phyloP scores from a whole-genome alignment of 2,797 vertebrate species.

The Cynopterus sphinx region DNA sequence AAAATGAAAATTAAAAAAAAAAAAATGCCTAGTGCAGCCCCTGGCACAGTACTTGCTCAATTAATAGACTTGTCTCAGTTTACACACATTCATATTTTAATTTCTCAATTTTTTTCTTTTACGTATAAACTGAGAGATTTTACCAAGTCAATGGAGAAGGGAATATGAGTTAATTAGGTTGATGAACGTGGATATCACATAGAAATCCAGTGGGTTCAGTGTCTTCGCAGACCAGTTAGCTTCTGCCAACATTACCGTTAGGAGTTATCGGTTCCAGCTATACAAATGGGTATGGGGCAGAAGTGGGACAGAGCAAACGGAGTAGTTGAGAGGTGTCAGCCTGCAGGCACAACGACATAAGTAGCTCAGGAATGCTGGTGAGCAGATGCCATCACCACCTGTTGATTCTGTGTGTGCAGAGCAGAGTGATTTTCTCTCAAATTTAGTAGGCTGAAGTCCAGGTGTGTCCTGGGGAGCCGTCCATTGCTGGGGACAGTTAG shows the following conservation, averaged over 20 bases:
- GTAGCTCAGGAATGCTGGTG: background rate
- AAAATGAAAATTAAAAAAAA: too few relatives aligned
- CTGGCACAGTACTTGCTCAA: background rate
- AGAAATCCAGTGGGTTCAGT: background rate
- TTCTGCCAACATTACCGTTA: background rate
- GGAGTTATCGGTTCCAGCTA: background rate
- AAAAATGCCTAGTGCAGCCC: background rate
- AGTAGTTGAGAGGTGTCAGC: background rate
- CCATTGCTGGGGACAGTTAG: background rate
- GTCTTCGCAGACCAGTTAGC: background rate
- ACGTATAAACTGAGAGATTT: background rate
- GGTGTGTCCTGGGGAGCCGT: background rate
- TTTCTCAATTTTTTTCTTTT: background rate
- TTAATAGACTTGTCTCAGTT: background rate
- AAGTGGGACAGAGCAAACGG: background rate
- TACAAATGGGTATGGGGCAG: background rate
- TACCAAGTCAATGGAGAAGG: background rate
- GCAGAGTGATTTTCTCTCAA: background rate
- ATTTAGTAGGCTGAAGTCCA: background rate
- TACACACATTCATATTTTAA: background rate
- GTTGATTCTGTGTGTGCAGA: background rate
- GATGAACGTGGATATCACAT: background rate
- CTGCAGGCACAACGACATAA: background rate
- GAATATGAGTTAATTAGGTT: background rate
- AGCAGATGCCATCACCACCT: background rate